Evolutionary conservation across 1,140 invertebrate genomes (phyloP).

Genomic region (Eupristina koningsbergeri): DNA sequence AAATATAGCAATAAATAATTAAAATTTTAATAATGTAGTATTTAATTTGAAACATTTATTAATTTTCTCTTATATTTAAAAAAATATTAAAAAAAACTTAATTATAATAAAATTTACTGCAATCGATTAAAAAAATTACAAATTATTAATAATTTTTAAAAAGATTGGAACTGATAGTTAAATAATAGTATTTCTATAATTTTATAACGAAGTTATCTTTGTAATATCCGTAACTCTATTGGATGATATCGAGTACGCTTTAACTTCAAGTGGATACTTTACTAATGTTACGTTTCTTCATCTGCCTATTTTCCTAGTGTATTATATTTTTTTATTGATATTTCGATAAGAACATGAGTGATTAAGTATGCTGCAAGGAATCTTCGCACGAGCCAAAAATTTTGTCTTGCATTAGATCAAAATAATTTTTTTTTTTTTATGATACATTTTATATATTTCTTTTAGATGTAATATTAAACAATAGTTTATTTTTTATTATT

Average conservation of each 20-base stretch:
- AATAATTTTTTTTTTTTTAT: not conserved
- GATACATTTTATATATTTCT: too few relatives aligned
- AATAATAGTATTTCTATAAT: slow-evolving; percentile 21
- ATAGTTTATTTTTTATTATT: too few relatives aligned
- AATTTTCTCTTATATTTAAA: too few relatives aligned
- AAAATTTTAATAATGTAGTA: too few relatives aligned
- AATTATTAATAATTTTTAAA: not conserved
- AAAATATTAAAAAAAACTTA: too few relatives aligned
- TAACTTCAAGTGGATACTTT: slow-evolving; percentile 62
- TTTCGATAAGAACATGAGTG: not conserved
- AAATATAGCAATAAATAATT: too few relatives aligned
- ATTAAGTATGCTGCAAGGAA: not conserved
- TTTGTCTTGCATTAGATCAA: slow-evolving; percentile 12
- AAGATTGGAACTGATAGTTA: not conserved
- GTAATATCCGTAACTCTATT: slow-evolving; percentile 5
- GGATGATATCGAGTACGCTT: slow-evolving; percentile 44
- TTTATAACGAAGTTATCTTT: not conserved
- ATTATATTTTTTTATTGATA: slow-evolving; percentile 39
- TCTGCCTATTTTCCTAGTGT: slow-evolving; percentile 42
- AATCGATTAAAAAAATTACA: not conserved
- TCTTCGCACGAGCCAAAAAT: slow-evolving; percentile 29
- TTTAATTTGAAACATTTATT: too few relatives aligned
- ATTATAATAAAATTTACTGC: too few relatives aligned
- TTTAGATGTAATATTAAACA: too few relatives aligned
- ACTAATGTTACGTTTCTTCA: slow-evolving; percentile 59